Percentiles rank a stretch among this genome's conserved stretches.
phyloP scores from a whole-genome alignment of 2,888 invertebrate species.

The Drosophila anceps region DNA sequence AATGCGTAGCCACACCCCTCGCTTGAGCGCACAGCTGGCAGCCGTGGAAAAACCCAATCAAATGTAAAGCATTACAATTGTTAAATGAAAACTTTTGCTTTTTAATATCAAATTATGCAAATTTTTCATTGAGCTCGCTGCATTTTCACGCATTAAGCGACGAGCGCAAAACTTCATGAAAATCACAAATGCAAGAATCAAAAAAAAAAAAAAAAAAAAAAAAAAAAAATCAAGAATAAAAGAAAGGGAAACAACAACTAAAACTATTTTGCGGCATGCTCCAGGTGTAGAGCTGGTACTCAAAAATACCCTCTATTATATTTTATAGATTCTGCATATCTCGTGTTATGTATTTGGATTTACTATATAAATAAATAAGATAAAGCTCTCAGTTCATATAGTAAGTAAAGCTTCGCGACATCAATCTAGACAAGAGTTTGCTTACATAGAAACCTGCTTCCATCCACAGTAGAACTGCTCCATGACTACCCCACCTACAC shows the following conservation, averaged over 20 bases:
- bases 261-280: background rate
- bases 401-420: background rate
- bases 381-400: background rate
- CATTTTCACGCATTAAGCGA: constrained; percentile 57
- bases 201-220: constrained; percentile 3
- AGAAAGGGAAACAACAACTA: constrained; percentile 15
- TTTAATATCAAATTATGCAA: constrained; percentile 76
- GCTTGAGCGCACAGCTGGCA: constrained; percentile 75
- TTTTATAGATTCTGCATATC: background rate
- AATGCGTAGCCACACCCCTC: constrained; percentile 61
- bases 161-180: constrained; percentile 38
- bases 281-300: background rate
- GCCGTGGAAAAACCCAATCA: constrained; percentile 51
- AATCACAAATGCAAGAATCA: constrained; percentile 41
- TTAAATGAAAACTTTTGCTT: constrained; percentile 64
- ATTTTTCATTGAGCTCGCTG: constrained; percentile 51
- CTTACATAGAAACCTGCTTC: background rate
- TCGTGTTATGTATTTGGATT: no score
- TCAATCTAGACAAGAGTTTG: background rate
- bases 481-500: background rate
- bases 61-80: constrained; percentile 67
- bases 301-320: constrained; percentile 5
- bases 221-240: background rate
- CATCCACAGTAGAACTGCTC: background rate
- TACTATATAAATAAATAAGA: no score